Conservation (phyloP, 2,113 vertebrate genomes). For the Connochaetes taurinus region DNA sequence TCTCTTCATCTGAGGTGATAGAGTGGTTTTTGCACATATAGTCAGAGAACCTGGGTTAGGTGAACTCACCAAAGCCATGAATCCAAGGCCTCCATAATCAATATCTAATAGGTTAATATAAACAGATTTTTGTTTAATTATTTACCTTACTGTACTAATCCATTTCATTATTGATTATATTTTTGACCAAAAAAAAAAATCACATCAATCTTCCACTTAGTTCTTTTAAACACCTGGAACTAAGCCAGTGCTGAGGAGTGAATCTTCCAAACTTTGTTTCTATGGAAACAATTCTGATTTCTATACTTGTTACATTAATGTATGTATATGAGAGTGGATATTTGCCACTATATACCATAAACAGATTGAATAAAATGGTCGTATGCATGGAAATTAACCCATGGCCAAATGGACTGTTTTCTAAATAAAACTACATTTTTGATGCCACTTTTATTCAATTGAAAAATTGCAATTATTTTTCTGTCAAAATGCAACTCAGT, state of each 20-base stretch:
- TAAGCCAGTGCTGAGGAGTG: background rate
- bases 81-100: background rate
- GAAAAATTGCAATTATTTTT: background rate
- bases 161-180: background rate
- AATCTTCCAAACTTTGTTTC: background rate
- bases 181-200: background rate
- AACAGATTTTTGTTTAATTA: background rate
- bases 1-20: background rate
- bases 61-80: background rate
- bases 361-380: background rate
- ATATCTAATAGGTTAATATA: background rate
- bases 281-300: background rate
- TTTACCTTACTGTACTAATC: background rate
- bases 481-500: background rate
- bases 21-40: background rate
- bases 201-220: background rate
- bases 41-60: background rate
- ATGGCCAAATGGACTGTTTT: background rate
- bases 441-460: background rate
- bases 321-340: background rate
- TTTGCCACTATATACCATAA: background rate
- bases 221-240: background rate
- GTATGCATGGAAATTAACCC: background rate
- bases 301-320: background rate
- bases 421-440: background rate